Percentiles rank a stretch among this genome's conserved stretches.
These are phyloP conservation scores for Esox lucius DNA, from an alignment of 2,797 vertebrate species.

Conservation along the genomic window DNA sequence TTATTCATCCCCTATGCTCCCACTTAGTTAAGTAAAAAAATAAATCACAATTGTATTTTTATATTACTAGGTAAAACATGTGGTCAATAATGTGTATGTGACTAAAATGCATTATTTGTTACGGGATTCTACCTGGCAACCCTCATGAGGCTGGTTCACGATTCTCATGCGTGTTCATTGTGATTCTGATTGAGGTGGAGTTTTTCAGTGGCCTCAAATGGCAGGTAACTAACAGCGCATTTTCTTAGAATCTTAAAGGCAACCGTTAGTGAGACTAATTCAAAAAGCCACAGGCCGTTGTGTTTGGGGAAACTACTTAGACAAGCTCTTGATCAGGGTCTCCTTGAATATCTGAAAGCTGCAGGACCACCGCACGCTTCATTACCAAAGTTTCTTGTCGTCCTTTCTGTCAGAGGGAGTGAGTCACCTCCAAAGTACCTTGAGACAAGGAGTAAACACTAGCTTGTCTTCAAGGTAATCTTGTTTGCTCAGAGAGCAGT, in stretches of 20 bases:
- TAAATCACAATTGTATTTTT: too few relatives aligned
- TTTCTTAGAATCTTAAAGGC: neutral
- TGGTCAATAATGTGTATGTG: too few relatives aligned
- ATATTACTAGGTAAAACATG: too few relatives aligned
- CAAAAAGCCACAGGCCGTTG: neutral
- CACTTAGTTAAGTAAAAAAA: too few relatives aligned
- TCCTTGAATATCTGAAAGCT: slow-evolving; percentile 25
- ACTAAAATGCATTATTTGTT: too few relatives aligned
- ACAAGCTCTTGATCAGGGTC: slow-evolving; percentile 6
- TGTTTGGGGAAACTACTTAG: slow-evolving; percentile 15
- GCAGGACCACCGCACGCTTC: slow-evolving; percentile 2
- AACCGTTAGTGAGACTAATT: neutral
- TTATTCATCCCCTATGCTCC: too few relatives aligned
- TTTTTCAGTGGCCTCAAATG: slow-evolving; percentile 1
- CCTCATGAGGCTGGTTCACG: too few relatives aligned
- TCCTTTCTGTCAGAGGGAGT: slow-evolving; percentile 13
- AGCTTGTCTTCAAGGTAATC: slow-evolving; percentile 63
- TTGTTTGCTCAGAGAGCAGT: slow-evolving; percentile 61
- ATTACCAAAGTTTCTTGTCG: slow-evolving; percentile 44
- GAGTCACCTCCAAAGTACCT: slow-evolving; percentile 67
- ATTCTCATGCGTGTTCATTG: neutral
- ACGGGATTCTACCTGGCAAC: too few relatives aligned
- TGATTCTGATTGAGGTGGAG: neutral
- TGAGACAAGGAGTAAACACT: slow-evolving; percentile 62
- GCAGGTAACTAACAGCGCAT: neutral